Evolutionary conservation across 1,140 invertebrate genomes (phyloP).

Genomic region (Heliothis virescens): DNA sequence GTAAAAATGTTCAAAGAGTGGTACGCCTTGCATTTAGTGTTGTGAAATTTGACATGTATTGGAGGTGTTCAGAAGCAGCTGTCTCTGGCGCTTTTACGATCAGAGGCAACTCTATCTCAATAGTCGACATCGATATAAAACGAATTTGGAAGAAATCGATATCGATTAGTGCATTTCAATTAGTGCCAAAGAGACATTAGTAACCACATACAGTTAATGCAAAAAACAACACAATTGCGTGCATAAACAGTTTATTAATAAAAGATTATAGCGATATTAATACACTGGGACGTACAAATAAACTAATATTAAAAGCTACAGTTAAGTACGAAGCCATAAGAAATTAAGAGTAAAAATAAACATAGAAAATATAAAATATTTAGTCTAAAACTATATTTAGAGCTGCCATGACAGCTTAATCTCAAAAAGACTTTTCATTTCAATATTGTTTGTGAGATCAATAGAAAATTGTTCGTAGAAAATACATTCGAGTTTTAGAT

Average conservation of each 20-base stretch:
- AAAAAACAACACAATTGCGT: constrained; percentile 58
- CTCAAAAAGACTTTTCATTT: background rate
- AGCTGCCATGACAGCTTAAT: background rate
- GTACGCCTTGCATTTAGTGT: no score
- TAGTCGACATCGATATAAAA: no score
- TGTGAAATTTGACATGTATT: no score
- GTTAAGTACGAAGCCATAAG: constrained; percentile 17
- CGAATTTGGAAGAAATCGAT: no score
- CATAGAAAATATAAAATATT: constrained; percentile 33
- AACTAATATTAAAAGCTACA: constrained; percentile 37
- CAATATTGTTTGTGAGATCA: background rate
- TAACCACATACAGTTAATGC: constrained; percentile 68
- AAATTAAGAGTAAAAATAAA: constrained; percentile 36
- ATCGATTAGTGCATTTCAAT: background rate
- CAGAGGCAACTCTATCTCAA: no score
- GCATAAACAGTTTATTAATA: constrained; percentile 58
- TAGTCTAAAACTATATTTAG: constrained; percentile 24
- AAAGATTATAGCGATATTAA: constrained; percentile 28
- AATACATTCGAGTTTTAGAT: background rate
- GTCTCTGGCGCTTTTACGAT: no score
- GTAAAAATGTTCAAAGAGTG: no score
- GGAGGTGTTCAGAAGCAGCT: no score
- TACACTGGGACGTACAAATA: constrained; percentile 25
- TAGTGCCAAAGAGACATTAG: constrained; percentile 52
- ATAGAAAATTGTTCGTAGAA: background rate